A percentile compares a stretch with the other conserved stretches of the same genome.
phyloP scores from a whole-genome alignment of 2,888 invertebrate genomes.

The Acanthosoma haemorrhoidale region DNA sequence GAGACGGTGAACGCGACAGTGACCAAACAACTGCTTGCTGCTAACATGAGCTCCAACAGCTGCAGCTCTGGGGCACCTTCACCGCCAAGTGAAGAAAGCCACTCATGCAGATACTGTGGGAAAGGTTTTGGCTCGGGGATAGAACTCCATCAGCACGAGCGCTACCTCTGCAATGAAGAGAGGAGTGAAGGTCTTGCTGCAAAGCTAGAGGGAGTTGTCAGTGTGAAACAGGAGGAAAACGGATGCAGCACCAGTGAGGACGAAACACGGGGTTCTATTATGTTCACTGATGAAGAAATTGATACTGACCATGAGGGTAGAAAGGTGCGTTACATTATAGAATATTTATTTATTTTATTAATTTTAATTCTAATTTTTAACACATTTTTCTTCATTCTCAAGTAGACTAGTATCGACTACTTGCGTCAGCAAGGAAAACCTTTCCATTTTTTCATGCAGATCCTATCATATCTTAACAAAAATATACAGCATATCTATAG shows the following conservation, averaged over 20 bases:
- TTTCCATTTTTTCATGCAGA: no score
- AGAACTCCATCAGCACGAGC: conserved; percentile 67
- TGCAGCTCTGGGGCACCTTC: conserved; percentile 42
- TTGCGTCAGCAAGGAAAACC: no score
- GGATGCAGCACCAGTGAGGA: conserved; percentile 45
- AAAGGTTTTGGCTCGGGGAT: conserved; percentile 44
- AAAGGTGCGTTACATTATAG: conserved; percentile 47
- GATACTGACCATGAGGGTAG: conserved; percentile 52
- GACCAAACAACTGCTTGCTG: conserved; percentile 66
- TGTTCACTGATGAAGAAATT: conserved; percentile 44
- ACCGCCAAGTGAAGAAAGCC: conserved; percentile 37
- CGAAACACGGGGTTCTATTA: conserved; percentile 41
- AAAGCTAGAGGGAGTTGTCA: conserved; percentile 64
- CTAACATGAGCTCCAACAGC: conserved; percentile 56
- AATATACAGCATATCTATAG: no score
- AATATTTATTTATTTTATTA: no score
- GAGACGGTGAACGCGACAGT: conserved; percentile 71
- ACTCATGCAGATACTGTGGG: conserved; percentile 39
- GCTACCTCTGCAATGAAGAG: conserved; percentile 45
- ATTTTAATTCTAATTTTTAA: no score
- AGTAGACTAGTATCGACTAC: no score
- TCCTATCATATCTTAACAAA: no score
- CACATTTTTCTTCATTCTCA: no score
- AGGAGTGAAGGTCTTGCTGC: conserved; percentile 57
- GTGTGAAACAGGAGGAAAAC: conserved; percentile 53